Evolutionary conservation across 2,888 invertebrate species (phyloP), one percentile per base, ranked within the genome.

Genomic region (Xestia ashworthii): DNA sequence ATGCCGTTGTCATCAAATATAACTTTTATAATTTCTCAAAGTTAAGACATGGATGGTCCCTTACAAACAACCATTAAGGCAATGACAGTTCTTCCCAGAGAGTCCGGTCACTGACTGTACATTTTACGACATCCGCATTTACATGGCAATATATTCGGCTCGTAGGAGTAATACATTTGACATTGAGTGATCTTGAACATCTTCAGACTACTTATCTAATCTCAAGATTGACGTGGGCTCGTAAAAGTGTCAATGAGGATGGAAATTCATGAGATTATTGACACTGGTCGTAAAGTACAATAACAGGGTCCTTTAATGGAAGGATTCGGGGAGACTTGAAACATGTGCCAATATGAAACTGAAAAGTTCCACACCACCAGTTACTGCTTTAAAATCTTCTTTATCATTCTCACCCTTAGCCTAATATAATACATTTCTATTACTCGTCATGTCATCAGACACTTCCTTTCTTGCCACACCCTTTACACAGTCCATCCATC

Each of bases 31-130:
- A 22, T 60, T 32, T 16, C 65, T 44, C 16, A n/a, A 65, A 44
- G 0, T 6, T 1, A 44, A 65, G 16, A 70, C 12, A 4, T 50
- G 22, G n/a, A 44, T 50, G 3, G 14, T 22, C 22, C 41, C 3
- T n/a, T 25, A 53, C 14, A 44, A 71, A 32, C 12, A 60, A 53
- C 3, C 9, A 71, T 71, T 76, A 77, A 80, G 64, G 12, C 68
- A 71, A 70, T 46, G 71, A 71, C 68, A 85, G 71, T 46, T 78
- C 55, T 68, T 69, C 60, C 60, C 67, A 76, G 75, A 75, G 64
- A 70, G 69, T 75, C 41, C 88, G 87, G 88, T 87, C 87, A 87
- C 80, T 87, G 87, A 88, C 87, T 88, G 87, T 71, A 38, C 80
- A 84, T 62, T 87, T 87, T 85, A 88, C 68, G 71, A 87, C 88